Evolutionary conservation across 2,888 invertebrate species (phyloP), one percentile per base, ranked within the genome.

Genomic region (Herminia tarsipennalis): DNA sequence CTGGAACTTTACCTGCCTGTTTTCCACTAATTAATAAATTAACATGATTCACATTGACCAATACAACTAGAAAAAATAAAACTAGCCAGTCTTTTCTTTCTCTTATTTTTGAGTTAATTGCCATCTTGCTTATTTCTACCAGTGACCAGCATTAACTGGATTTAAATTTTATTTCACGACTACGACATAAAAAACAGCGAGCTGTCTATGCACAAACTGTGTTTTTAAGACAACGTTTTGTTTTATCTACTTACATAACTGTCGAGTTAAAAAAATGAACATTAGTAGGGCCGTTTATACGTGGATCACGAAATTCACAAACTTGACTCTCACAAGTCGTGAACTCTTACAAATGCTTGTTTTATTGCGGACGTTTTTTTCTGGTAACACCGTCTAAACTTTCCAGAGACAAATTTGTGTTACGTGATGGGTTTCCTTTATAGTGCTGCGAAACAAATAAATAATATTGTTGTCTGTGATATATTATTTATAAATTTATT

Each of bases 361-460:
- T 85, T 81, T 81, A 85, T 83, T 82, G 66, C 78, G 54, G 47
- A 58, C 73, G 66, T 75, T 80, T 83, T 83, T 81, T 75, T 70
- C 61, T 61, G 65, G 72, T 69, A 76, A 72, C 66, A 62, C 58
- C 69, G 66, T 57, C 73, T 70, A 66, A 81, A 79, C 70, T 80
- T 78, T 66, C 52, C 52, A 61, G 54, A 82, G 84, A 86, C 77
- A 81, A 82, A 86, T 86, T 83, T 72, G 66, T 49, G 61, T 65
- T 75, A 84, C 86, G 86, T 86, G 86, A 83, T 73, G 59, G 67
- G 73, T 71, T 70, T 78, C 57, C 65, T 57, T 73, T 78, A 79
- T 73, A 67, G 22, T 41, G 36, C 49, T 45, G 16, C 17, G 42
- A 34, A 57, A 35, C 49, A 58, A 62, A 53, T 63, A 63, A 48